Conservation (phyloP, 2,797 vertebrate genomes). For the Lindbergichthys nudifrons region DNA sequence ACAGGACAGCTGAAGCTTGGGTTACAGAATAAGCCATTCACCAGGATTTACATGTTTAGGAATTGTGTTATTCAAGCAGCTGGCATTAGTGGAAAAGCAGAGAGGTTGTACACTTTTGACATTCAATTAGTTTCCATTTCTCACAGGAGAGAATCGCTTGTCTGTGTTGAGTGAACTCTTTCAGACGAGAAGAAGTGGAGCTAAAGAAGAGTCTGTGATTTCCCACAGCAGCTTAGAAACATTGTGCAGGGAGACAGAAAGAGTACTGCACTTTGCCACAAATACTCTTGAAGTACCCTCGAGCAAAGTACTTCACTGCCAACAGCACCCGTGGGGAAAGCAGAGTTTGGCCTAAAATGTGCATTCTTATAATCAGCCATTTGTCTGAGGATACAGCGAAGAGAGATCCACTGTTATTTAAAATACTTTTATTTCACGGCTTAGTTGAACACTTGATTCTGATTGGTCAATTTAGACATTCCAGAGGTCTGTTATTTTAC, state of each 20-base stretch:
- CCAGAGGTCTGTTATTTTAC: too few species aligned
- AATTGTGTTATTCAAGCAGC: not conserved
- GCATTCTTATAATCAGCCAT: slow-evolving; percentile 9
- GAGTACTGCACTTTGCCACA: slow-evolving; percentile 23
- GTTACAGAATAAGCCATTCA: too few species aligned
- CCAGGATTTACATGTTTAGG: not conserved
- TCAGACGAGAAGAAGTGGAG: not conserved
- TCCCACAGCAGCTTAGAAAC: slow-evolving; percentile 39
- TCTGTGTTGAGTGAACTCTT: slow-evolving; percentile 10
- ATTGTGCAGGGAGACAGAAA: not conserved
- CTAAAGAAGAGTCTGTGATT: slow-evolving; percentile 23
- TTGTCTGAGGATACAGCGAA: slow-evolving; percentile 1
- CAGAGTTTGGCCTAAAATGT: slow-evolving; percentile 5
- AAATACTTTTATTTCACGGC: not conserved
- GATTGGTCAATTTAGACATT: too few species aligned
- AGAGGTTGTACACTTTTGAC: not conserved
- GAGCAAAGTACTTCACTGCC: slow-evolving; percentile 31
- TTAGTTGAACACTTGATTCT: too few species aligned
- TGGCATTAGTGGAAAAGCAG: not conserved
- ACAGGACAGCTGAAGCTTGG: not conserved
- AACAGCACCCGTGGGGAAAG: slow-evolving; percentile 18
- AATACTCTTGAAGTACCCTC: slow-evolving; percentile 39
- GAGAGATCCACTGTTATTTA: slow-evolving; percentile 11
- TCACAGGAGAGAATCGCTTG: not conserved
- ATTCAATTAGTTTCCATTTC: slow-evolving; percentile 9